Base-by-base conservation (phyloP, 37 sponge, comb jelly and placozoan genomes). In the Bolinopsis microptera region DNA sequence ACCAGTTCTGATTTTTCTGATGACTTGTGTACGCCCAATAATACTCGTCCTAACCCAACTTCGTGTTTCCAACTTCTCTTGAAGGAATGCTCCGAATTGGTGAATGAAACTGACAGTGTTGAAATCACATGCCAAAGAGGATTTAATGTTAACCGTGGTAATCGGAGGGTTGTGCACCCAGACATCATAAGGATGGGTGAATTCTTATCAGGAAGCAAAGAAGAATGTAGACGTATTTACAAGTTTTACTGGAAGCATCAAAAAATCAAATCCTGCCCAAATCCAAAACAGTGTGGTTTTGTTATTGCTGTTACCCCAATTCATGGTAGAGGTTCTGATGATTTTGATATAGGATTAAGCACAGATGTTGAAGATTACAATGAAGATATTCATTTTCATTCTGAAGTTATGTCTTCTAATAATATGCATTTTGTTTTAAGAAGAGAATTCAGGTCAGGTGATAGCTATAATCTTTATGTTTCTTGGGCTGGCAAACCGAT, bases 341-440 rank as follows among this genome's bases (percentile, higher is more conserved):
- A n/a, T n/a, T 70, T 70, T 22, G 26, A 70, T 26, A 70, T 70
- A 8, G 74, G 74, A n/a, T n/a, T 70, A 3, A 24, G 74, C 26
- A 70, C 74, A 3, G 74, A 70, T 22, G 74, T 70, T 26, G 21
- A 70, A 5, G 74, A 70, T 2, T 70, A 70, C 74, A 9, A 9
- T 70, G 30, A 22, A 2, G 74, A 70, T 22, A 70, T 70, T 28
- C 74, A 70, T 26, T 28, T 70, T 26, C 74, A 70, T n/a, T n/a
- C 74, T 2, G 74, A 70, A 3, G 26, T 70, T 70, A 70, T 70
- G 21, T n/a, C 25, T 70, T 9, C 74, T 70, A 9, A 70, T 24
- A 70, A 70, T 2, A 70, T 70, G 74, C 74, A 70, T n/a, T 70
- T 70, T 70, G 74, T 70, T 3, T 70, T 70, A n/a, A 70, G 74